Evolutionary conservation across 2,888 invertebrate species (phyloP), one percentile per base, ranked within the genome.

Genomic region (Aphidius colemani): DNA sequence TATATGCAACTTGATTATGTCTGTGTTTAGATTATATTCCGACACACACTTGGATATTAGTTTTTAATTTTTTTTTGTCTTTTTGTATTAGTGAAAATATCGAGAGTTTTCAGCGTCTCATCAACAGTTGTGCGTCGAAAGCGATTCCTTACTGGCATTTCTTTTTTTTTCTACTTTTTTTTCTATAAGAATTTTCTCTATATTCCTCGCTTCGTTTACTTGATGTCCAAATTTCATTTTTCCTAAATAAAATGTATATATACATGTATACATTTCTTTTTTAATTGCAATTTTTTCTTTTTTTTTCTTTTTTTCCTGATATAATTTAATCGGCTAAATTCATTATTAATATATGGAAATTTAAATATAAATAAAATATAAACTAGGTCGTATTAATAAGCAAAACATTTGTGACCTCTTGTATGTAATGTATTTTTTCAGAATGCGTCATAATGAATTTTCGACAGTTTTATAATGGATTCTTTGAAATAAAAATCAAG

Each of bases 91-190:
- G 50, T 65, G 69, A 72, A 72, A 74, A 74, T 75, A 74, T 71
- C 70, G 69, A 67, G 67, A 67, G 70, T 67, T 56, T 64, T 43
- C 44, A 44, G 30, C 57, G 45, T 60, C 66, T 56, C 64, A 53
- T 43, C 59, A 51, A 57, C 57, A 53, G 60, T 48, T 48, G 53
- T 59, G 66, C 67, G 68, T 69, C 68, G 69, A 72, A 69, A 70
- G 71, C 70, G 69, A 74, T 73, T 69, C 68, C 68, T 70, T 66
- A 60, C 63, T 55, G 58, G 67, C 66, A 41, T 63, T 61, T 65
- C 9, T 43, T 1, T 56, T 49, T 30, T 30, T 30, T 30, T 30
- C 30, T 30, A 30, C 4, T 30, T 30, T 30, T 30, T 30, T 30
- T 30, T 30, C 5, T 30, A 0, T 30, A 30, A 30, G 4, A 30